Percentiles rank a stretch among this genome's conserved stretches.
phyloP scores from a whole-genome alignment of 2,888 invertebrate genomes.

The Hirtodrosophila confusa region DNA sequence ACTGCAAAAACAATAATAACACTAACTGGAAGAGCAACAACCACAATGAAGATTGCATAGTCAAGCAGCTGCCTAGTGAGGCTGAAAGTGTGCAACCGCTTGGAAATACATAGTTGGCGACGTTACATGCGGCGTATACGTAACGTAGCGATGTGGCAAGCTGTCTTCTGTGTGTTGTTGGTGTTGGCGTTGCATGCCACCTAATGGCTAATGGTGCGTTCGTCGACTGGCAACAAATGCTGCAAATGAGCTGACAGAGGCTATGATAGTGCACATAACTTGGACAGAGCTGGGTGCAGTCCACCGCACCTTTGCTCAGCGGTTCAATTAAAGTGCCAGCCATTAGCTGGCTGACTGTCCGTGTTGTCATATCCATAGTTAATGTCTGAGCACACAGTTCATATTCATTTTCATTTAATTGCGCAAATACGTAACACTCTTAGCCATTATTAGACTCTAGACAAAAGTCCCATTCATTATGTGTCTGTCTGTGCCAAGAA shows the following conservation, averaged over 20 bases:
- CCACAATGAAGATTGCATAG: constrained; percentile 21
- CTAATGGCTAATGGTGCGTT: constrained; percentile 60
- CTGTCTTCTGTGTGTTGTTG: constrained; percentile 29
- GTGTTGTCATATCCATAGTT: constrained; percentile 56
- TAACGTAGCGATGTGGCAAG: constrained; percentile 40
- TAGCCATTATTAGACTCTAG: constrained; percentile 62
- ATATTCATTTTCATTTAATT: constrained; percentile 72
- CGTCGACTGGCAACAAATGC: constrained; percentile 64
- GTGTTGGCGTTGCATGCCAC: constrained; percentile 21
- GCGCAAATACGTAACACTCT: constrained; percentile 61
- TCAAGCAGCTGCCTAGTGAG: constrained; percentile 64
- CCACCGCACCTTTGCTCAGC: constrained; percentile 9
- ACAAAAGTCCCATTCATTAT: constrained; percentile 51
- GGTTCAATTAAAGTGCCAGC: constrained; percentile 69
- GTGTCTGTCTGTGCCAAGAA: constrained; percentile 24
- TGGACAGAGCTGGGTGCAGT: constrained; percentile 50
- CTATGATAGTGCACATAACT: constrained; percentile 65
- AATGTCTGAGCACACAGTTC: constrained; percentile 65
- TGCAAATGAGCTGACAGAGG: constrained; percentile 74
- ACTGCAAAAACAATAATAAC: not conserved
- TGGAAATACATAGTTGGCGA: constrained; percentile 62
- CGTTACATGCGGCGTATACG: constrained; percentile 64
- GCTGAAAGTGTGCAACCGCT: constrained; percentile 76
- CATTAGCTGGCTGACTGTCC: constrained; percentile 56
- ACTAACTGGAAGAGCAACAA: constrained; percentile 2